Conservation (phyloP, 2,888 invertebrate genomes). For the Eudasyphora cyanicolor region DNA sequence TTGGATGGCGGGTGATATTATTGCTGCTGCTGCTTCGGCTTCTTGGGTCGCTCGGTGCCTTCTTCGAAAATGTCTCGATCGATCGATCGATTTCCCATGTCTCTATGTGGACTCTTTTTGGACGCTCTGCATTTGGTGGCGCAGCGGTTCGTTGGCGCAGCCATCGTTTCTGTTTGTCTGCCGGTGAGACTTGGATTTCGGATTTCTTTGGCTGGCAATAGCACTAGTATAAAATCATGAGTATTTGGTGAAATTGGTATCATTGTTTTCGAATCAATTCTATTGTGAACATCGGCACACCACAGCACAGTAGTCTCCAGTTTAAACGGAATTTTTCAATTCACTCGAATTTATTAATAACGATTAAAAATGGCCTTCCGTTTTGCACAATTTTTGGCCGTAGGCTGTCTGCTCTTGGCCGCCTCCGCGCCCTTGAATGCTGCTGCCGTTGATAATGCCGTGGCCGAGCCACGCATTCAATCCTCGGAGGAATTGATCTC, state of each 20-base stretch:
- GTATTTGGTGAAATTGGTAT: constrained; percentile 77
- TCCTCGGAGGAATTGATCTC: constrained; percentile 86
- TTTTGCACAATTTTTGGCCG: constrained; percentile 81
- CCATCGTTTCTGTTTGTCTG: background rate
- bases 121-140: constrained; percentile 29
- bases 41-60: constrained; percentile 17
- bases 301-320: constrained; percentile 52
- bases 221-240: constrained; percentile 80
- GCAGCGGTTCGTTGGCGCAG: constrained; percentile 44
- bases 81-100: too few species aligned
- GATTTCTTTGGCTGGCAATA: constrained; percentile 73
- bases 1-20: too few species aligned
- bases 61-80: background rate
- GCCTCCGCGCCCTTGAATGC: constrained; percentile 81
- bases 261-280: constrained; percentile 79
- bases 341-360: background rate
- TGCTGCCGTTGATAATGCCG: constrained; percentile 81
- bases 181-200: constrained; percentile 7
- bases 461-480: constrained; percentile 82
- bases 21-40: background rate
- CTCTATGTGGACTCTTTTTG: too few species aligned
- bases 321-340: constrained; percentile 56
- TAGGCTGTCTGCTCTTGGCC: constrained; percentile 82
- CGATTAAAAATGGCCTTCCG: constrained; percentile 74
- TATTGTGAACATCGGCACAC: constrained; percentile 74